These are phyloP conservation scores for Drosophila yooni DNA, from an alignment of 2,888 invertebrate genomes.

Conservation along the genomic window DNA sequence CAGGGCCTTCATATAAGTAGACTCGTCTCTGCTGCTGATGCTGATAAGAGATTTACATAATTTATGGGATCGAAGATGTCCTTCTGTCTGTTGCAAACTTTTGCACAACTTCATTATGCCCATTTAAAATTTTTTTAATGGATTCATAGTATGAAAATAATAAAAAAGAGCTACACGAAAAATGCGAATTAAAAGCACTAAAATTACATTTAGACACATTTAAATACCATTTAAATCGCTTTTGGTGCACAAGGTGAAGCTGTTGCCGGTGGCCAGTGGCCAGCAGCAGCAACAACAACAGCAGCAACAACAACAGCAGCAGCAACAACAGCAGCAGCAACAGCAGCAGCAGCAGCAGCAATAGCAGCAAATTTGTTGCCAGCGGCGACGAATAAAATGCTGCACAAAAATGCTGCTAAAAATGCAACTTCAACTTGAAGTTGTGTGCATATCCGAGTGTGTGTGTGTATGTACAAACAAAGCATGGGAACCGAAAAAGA, in stretches of 20 bases:
- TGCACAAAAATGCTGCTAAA: constrained; percentile 79
- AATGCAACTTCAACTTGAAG: constrained; percentile 71
- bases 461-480: constrained; percentile 55
- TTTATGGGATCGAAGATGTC: neutral
- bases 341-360: constrained; percentile 36
- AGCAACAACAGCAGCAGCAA: constrained; percentile 25
- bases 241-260: constrained; percentile 78
- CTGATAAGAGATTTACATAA: neutral
- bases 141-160: constrained; percentile 1
- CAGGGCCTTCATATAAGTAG: neutral
- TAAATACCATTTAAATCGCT: constrained; percentile 82
- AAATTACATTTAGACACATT: constrained; percentile 81
- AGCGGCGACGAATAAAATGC: constrained; percentile 78
- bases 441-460: constrained; percentile 24
- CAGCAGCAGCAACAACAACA: constrained; percentile 26
- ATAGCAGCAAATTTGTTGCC: constrained; percentile 71
- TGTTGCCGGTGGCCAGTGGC: constrained; percentile 42
- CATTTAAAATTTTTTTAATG: neutral
- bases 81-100: neutral
- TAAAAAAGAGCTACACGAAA: constrained; percentile 32
- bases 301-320: constrained; percentile 23
- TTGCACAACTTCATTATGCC: neutral
- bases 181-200: constrained; percentile 70
- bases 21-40: neutral
- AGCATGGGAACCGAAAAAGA: constrained; percentile 78